Evolutionary conservation across 2,888 invertebrate genomes (phyloP).

Genomic region (Cerceris ruficornis): DNA sequence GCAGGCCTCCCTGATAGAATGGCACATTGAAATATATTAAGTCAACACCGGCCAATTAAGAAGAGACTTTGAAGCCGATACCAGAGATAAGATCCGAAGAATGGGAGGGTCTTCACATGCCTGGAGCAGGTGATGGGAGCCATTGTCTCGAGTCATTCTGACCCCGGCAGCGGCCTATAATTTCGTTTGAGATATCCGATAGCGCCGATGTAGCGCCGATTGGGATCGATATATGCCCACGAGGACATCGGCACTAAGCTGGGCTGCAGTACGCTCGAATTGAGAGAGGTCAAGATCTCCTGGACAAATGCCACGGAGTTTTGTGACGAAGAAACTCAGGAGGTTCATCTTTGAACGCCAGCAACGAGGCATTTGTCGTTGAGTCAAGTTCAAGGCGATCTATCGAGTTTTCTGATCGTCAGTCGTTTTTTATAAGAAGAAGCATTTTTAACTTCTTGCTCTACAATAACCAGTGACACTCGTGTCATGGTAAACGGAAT

Average conservation of each 20-base stretch:
- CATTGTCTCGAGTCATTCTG: conserved; percentile 71
- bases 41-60: conserved; percentile 70
- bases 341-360: conserved; percentile 37
- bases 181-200: conserved; percentile 67
- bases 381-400: conserved; percentile 7
- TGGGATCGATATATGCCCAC: conserved; percentile 66
- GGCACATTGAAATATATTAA: conserved; percentile 62
- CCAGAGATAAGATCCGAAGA: conserved; percentile 59
- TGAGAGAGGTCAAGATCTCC: conserved; percentile 73
- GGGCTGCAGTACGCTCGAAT: conserved; percentile 60
- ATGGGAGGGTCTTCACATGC: conserved; percentile 44
- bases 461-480: too few species aligned
- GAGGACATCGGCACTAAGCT: conserved; percentile 62
- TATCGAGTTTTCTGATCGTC: background rate
- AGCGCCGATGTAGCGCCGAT: conserved; percentile 63
- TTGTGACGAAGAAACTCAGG: conserved; percentile 48
- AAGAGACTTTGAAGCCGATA: conserved; percentile 55
- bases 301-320: conserved; percentile 69
- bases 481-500: too few species aligned
- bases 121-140: conserved; percentile 60
- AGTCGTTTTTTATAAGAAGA: background rate
- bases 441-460: background rate
- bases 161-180: conserved; percentile 65
- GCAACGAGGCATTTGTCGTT: background rate
- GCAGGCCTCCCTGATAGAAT: conserved; percentile 22